Evolutionary conservation across 2,113 vertebrate species (phyloP).

Genomic region (Hipposideros armiger): DNA sequence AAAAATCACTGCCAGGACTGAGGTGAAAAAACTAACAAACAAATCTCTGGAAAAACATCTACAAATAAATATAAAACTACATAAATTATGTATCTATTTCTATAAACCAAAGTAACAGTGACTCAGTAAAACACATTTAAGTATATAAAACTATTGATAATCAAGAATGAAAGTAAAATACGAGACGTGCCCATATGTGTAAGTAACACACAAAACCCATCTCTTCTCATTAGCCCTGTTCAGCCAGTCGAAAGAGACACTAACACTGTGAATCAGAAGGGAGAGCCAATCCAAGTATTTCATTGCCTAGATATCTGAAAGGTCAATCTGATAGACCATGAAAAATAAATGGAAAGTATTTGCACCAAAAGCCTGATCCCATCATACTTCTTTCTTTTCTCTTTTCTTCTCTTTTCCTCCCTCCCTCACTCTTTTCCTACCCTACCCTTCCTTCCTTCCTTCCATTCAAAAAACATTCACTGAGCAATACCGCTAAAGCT

Average conservation of each 20-base stretch:
- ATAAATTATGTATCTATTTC: neutral
- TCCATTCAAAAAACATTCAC: neutral
- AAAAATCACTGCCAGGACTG: conserved; percentile 20
- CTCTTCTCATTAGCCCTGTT: neutral
- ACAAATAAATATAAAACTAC: neutral
- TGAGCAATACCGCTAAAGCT: neutral
- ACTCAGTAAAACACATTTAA: conserved; percentile 11
- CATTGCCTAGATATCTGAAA: neutral
- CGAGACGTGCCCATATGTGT: neutral
- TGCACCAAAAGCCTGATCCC: neutral
- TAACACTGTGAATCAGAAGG: neutral
- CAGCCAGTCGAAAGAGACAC: neutral
- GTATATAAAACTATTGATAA: neutral
- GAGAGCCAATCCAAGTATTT: neutral
- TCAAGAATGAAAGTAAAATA: neutral
- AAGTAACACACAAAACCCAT: neutral
- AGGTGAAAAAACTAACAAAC: neutral
- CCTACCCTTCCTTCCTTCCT: neutral
- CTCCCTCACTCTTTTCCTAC: no score
- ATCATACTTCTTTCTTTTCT: neutral
- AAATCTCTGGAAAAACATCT: neutral
- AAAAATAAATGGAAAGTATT: neutral
- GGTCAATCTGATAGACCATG: neutral
- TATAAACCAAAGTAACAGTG: conserved; percentile 23
- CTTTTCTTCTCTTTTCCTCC: neutral